Evolutionary conservation across 2,888 invertebrate species (phyloP), one percentile per base, ranked within the genome.

Genomic region (Branchellion lobata): DNA sequence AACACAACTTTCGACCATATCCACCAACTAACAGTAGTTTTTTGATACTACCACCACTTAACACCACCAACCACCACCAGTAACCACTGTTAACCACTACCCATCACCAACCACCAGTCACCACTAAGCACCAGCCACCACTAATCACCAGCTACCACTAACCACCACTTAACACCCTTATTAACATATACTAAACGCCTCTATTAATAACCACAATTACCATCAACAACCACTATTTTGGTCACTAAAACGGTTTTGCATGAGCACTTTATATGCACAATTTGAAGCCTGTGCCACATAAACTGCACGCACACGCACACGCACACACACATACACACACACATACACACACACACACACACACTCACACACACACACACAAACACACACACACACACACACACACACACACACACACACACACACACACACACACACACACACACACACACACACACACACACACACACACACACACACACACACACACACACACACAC

Each of bases 281-380:
- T n/a, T n/a, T n/a, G n/a, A n/a, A n/a, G n/a, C n/a, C n/a, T n/a
- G n/a, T n/a, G n/a, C n/a, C n/a, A n/a, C n/a, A n/a, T n/a, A n/a
- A 51, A 18, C 21, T 51, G 21, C 21, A 51, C 51, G 18, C n/a
- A 69, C 69, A 69, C 29, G 24, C 34, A 11, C 29, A 65, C 65
- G 29, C 29, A 65, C 65, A 65, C 29, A 65, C 65, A 65, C 21
- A 65, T 21, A 65, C 21, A 65, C 5, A 65, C 21, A 65, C 65
- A 65, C n/a, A 65, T 5, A 65, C n/a, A 65, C 65, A 65, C 3
- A 65, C 65, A 65, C n/a, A 65, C 65, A 65, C 3, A 65, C n/a
- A 65, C n/a, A 65, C 65, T 11, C 3, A 40, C 40, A 40, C 5
- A 40, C 5, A 40, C 40, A 40, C 40, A 40, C 40, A 40, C 40